A percentile compares a stretch with the other conserved stretches of the same genome.
Conservation (phyloP, 2,113 vertebrate species). For the Neogale vison region DNA sequence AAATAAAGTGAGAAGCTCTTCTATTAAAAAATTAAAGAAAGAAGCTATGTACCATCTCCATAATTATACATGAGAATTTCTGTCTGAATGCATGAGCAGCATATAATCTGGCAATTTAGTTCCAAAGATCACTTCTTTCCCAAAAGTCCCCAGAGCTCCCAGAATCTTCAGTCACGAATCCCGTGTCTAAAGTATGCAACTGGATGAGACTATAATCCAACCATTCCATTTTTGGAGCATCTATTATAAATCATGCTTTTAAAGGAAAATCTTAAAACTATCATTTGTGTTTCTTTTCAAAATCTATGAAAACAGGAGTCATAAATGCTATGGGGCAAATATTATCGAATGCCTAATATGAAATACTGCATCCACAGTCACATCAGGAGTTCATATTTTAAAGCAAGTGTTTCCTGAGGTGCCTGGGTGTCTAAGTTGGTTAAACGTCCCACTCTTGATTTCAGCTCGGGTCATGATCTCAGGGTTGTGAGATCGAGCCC, state of each 20-base stretch:
- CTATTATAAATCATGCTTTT: not conserved
- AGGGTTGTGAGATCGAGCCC: not conserved
- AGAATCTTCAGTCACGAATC: not conserved
- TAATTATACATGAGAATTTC: not conserved
- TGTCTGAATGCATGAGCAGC: not conserved
- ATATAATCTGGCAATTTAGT: not conserved
- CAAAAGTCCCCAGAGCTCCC: not conserved
- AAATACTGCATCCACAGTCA: not conserved
- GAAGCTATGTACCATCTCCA: not conserved
- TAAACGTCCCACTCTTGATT: not conserved
- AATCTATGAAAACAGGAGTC: not conserved
- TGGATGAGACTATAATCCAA: not conserved
- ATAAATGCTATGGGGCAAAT: not conserved
- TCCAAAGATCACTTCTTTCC: not conserved
- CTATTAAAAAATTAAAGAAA: not conserved
- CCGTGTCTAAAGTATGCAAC: not conserved
- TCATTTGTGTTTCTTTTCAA: not conserved
- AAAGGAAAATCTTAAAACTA: not conserved
- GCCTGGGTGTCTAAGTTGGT: not conserved
- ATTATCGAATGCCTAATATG: not conserved
- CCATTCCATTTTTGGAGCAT: not conserved
- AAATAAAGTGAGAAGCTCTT: not conserved
- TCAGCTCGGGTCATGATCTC: not conserved
- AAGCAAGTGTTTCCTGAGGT: not conserved
- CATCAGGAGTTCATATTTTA: not conserved